Evolutionary conservation across 2,113 vertebrate species (phyloP), one percentile per base, ranked within the genome.

Genomic region (Hucho hucho): DNA sequence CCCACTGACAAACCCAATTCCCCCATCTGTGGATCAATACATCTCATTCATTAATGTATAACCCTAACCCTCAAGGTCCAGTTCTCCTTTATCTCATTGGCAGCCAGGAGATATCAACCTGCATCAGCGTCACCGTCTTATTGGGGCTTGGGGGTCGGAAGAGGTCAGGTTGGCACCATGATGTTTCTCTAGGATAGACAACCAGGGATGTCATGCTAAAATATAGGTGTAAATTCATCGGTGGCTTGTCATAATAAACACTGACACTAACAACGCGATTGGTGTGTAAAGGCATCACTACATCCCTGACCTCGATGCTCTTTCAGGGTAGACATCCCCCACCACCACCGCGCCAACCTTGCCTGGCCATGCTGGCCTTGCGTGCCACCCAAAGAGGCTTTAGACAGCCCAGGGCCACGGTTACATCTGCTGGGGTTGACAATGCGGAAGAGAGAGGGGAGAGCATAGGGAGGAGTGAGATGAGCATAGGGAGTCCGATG

Each of bases 21-120:
- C 53, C 69, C 63, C 56, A 61, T 79, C 81, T 20, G 16, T 14
- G 53, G 18, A 20, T 20, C 53, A 20, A 56, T 56, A 56, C 53
- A 56, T 18, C 6, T 56, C 16, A 56, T 14, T 56, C 16, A 56
- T 4, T 20, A 4, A 20, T 56, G 0, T 6, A 18, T 14, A 56
- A 56, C 53, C 53, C 53, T 56, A 56, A 56, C 53, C 13, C 16
- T 56, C 53, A 56, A 14, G 18, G 5, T 56, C 16, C 0, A 20
- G 20, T 56, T 16, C 4, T 20, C 5, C 5, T 56, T 56, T 56
- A 56, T 56, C 3, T 18, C 49, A 18, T 16, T 56, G 49, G 3
- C 18, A 18, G 49, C 49, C 16, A 56, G 49, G 49, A 56, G 49
- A 56, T 56, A 56, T 18, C 49, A 18, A 18, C 49, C 16, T 56